A percentile compares a stretch with the other conserved stretches of the same genome.
phyloP scores from a whole-genome alignment of 2,797 vertebrate genomes.

The Tenualosa ilisha region DNA sequence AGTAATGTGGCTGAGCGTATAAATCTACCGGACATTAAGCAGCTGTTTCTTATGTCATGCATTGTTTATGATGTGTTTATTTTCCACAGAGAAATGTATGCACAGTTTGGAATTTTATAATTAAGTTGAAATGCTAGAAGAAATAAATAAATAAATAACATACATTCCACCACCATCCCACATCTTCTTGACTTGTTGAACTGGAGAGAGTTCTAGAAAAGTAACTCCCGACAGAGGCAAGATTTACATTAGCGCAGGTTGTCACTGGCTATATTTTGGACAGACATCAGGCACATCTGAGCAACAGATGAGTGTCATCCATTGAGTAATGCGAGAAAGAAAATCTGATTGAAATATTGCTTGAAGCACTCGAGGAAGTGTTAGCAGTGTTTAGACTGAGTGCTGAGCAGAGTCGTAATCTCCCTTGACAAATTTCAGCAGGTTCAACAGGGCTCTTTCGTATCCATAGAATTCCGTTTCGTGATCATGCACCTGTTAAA shows the following conservation, averaged over 20 bases:
- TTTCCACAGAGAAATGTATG: constrained; percentile 17
- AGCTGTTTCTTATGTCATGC: constrained; percentile 23
- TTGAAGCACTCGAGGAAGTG: constrained; percentile 38
- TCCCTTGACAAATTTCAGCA: constrained; percentile 31
- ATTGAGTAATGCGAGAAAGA: neutral
- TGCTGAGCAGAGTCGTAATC: constrained; percentile 27
- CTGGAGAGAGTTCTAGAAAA: neutral
- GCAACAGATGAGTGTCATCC: constrained; percentile 39
- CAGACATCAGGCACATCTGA: constrained; percentile 43
- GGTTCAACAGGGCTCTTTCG: constrained; percentile 2
- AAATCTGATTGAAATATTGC: constrained; percentile 32
- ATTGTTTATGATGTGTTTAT: constrained; percentile 21
- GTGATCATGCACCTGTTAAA: constrained; percentile 36
- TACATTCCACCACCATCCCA: neutral
- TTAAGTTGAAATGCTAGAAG: neutral
- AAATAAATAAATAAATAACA: constrained; percentile 11
- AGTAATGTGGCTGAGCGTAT: neutral
- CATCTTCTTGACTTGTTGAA: neutral
- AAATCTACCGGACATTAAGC: neutral
- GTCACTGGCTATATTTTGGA: constrained; percentile 27
- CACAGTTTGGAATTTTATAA: constrained; percentile 17
- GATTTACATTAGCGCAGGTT: constrained; percentile 20
- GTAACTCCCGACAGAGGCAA: neutral
- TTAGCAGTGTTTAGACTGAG: constrained; percentile 32
- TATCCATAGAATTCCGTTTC: constrained; percentile 26